A percentile compares a stretch with the other conserved stretches of the same genome.
These are phyloP conservation scores for Plemyria rubiginata DNA, from an alignment of 2,888 invertebrate species.

Conservation along the genomic window DNA sequence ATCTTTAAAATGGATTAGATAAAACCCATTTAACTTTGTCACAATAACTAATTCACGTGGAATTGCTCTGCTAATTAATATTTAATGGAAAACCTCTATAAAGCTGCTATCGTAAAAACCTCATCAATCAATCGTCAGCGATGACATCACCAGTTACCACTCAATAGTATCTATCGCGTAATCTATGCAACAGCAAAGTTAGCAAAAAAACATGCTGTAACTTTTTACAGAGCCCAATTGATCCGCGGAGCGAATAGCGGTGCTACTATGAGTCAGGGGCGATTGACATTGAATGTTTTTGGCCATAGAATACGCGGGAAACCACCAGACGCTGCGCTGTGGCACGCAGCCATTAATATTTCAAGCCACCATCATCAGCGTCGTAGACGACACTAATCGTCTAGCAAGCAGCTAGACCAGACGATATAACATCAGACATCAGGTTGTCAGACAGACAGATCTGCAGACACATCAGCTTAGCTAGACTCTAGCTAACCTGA, in stretches of 20 bases:
- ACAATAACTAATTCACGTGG: neutral
- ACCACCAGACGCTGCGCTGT: no score
- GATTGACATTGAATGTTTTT: slow-evolving; percentile 54
- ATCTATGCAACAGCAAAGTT: slow-evolving; percentile 20
- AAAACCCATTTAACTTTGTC: no score
- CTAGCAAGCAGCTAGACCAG: no score
- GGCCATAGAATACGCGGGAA: slow-evolving; percentile 42
- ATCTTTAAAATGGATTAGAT: no score
- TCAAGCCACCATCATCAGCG: no score
- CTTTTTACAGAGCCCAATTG: slow-evolving; percentile 54
- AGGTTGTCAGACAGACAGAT: no score
- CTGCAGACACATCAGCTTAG: no score
- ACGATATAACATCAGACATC: no score
- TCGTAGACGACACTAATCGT: no score
- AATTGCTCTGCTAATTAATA: slow-evolving; percentile 18
- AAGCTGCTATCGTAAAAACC: slow-evolving; percentile 32
- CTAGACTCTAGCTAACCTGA: no score
- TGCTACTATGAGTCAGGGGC: slow-evolving; percentile 49
- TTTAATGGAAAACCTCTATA: slow-evolving; percentile 9
- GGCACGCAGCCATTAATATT: no score
- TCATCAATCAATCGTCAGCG: slow-evolving; percentile 41
- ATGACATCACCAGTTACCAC: slow-evolving; percentile 64
- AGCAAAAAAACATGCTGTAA: slow-evolving; percentile 49
- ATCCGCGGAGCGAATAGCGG: slow-evolving; percentile 47
- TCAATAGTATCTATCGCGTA: slow-evolving; percentile 13